These are phyloP conservation scores for Sprattus sprattus DNA, from an alignment of 2,113 vertebrate genomes.

Conservation along the genomic window DNA sequence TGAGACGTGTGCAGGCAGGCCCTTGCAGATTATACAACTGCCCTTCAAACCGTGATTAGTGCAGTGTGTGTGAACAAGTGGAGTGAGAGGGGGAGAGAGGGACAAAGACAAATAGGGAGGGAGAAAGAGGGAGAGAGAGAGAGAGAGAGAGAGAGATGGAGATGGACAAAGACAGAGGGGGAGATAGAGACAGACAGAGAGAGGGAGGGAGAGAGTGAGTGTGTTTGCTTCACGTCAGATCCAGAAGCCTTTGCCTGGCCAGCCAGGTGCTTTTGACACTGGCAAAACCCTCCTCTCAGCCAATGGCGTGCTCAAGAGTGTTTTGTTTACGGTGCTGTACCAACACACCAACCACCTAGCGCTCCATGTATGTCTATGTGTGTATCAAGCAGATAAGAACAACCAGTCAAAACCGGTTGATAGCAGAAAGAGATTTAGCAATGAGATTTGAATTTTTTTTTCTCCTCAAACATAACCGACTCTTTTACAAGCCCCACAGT, in stretches of 20 bases:
- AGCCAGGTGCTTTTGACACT: slow-evolving; percentile 3
- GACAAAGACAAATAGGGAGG: neutral
- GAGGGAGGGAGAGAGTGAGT: neutral
- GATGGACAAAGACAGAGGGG: neutral
- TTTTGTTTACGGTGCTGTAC: neutral
- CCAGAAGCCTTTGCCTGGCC: neutral
- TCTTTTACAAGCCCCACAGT: neutral
- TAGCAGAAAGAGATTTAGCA: slow-evolving; percentile 6
- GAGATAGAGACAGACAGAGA: neutral
- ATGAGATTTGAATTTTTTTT: neutral
- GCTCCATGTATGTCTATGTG: neutral
- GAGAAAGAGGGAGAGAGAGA: slow-evolving; percentile 42
- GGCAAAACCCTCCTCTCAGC: neutral
- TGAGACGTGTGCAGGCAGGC: neutral
- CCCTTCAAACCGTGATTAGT: slow-evolving; percentile 19
- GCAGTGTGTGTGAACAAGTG: neutral
- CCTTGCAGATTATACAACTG: neutral
- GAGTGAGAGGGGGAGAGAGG: neutral
- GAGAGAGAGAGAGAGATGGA: slow-evolving; percentile 25
- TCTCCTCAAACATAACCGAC: neutral
- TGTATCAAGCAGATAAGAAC: neutral
- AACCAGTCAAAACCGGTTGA: slow-evolving; percentile 3
- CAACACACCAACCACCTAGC: neutral
- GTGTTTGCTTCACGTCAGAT: neutral
- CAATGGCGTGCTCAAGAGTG: neutral